Percentiles rank a stretch among this genome's conserved stretches.
phyloP scores from a whole-genome alignment of 1,140 invertebrate genomes.

The Calycopis cecrops region DNA sequence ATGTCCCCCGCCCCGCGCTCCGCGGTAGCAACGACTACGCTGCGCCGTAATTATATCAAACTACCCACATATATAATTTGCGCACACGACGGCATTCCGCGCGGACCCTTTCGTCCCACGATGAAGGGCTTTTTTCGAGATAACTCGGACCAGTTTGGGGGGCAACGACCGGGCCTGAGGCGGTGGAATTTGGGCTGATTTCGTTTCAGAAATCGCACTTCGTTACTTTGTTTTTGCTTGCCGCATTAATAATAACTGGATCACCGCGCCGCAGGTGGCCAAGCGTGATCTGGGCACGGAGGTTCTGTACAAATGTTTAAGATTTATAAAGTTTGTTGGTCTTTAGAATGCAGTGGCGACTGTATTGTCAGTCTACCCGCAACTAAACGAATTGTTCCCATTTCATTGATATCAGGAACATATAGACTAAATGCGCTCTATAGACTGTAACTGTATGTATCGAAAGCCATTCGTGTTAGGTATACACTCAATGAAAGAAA shows the following conservation, averaged over 20 bases:
- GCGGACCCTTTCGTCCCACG: constrained; percentile 22
- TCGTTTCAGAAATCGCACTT: constrained; percentile 57
- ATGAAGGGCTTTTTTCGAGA: constrained; percentile 52
- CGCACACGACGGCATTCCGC: constrained; percentile 15
- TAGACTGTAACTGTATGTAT: too few species aligned
- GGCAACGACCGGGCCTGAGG: constrained; percentile 42
- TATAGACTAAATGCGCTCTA: too few species aligned
- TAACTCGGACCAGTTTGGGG: constrained; percentile 54
- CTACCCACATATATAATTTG: background rate
- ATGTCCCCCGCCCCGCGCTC: too few species aligned
- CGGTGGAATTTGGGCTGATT: constrained; percentile 56
- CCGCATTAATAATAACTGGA: constrained; percentile 68
- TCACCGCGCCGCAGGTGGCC: constrained; percentile 31
- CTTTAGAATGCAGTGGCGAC: background rate
- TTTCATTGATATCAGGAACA: too few species aligned
- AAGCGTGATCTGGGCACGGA: background rate
- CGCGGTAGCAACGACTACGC: too few species aligned
- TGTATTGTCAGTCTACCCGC: too few species aligned
- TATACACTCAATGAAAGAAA: too few species aligned
- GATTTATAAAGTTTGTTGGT: too few species aligned
- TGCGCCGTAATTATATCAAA: too few species aligned
- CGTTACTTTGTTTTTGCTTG: constrained; percentile 56
- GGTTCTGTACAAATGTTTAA: background rate
- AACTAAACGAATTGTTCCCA: too few species aligned
- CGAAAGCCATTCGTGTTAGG: too few species aligned